phyloP scores from a whole-genome alignment of 2,113 vertebrate species.

The Andinoacara biseriatus region DNA sequence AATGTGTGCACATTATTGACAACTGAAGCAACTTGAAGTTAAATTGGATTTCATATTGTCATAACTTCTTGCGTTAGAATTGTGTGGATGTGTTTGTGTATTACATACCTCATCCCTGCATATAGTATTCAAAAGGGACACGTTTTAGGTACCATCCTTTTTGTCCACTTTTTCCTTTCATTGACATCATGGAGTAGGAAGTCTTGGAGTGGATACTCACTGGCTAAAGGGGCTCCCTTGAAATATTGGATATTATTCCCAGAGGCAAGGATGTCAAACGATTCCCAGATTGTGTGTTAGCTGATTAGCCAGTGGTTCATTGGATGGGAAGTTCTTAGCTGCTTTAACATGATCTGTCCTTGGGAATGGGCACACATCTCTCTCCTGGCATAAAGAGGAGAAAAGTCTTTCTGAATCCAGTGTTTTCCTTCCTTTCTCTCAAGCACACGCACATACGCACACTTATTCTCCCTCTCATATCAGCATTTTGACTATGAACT shows the following conservation, averaged over 20 bases:
- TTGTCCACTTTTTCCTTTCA: not conserved
- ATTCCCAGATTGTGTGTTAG: not conserved
- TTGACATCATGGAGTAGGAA: not conserved
- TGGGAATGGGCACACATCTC: conserved; percentile 17
- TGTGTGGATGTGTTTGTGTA: not conserved
- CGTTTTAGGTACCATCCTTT: not conserved
- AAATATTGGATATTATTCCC: not conserved
- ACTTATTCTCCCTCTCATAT: conserved; percentile 5
- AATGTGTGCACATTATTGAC: too few relatives aligned
- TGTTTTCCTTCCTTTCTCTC: not conserved
- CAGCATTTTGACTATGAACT: conserved; percentile 19
- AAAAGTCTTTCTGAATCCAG: conserved; percentile 4
- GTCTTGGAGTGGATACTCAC: not conserved
- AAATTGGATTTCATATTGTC: not conserved
- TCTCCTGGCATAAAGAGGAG: conserved; percentile 31
- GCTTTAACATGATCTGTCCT: conserved; percentile 17
- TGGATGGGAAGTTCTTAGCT: conserved; percentile 21
- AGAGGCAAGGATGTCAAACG: not conserved
- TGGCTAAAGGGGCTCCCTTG: not conserved
- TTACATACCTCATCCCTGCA: not conserved
- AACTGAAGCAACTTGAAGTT: not conserved
- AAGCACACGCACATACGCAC: conserved; percentile 2
- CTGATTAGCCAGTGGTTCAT: conserved; percentile 5
- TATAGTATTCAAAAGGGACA: not conserved
- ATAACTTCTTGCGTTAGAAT: too few relatives aligned